Conservation (phyloP, 2,797 vertebrate genomes). For the Tenualosa ilisha region DNA sequence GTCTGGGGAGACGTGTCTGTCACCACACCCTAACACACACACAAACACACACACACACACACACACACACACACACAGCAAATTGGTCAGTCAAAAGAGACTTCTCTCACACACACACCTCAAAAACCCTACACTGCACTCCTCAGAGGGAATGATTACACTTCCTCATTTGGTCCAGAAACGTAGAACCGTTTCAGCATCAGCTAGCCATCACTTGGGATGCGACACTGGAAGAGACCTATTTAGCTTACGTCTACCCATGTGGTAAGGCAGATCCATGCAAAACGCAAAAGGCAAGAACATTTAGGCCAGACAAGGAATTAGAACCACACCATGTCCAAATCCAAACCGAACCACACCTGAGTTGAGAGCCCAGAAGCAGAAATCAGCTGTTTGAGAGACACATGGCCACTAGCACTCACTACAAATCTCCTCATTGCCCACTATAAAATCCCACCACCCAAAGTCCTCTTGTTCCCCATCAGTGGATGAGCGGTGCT, state of each 20-base stretch:
- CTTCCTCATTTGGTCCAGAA: too few relatives aligned
- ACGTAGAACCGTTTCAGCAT: neutral
- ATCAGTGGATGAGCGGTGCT: too few relatives aligned
- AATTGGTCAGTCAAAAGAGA: neutral
- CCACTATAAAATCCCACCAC: too few relatives aligned
- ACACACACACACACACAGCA: neutral
- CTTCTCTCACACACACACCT: neutral
- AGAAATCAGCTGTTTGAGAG: neutral
- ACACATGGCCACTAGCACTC: too few relatives aligned
- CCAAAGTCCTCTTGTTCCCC: too few relatives aligned
- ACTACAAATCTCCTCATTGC: neutral
- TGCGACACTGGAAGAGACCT: neutral
- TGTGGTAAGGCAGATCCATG: neutral
- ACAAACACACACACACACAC: neutral
- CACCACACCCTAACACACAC: constrained; percentile 84
- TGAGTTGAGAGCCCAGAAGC: too few relatives aligned
- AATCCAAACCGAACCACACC: neutral
- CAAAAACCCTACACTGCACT: too few relatives aligned
- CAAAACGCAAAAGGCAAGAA: neutral
- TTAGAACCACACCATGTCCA: neutral
- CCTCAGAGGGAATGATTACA: too few relatives aligned
- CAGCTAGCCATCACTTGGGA: neutral
- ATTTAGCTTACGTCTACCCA: neutral
- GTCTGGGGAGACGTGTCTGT: constrained; percentile 92
- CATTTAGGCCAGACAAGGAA: neutral